phyloP scores from a whole-genome alignment of 2,888 invertebrate genomes.

The Pseudococcus longispinus region DNA sequence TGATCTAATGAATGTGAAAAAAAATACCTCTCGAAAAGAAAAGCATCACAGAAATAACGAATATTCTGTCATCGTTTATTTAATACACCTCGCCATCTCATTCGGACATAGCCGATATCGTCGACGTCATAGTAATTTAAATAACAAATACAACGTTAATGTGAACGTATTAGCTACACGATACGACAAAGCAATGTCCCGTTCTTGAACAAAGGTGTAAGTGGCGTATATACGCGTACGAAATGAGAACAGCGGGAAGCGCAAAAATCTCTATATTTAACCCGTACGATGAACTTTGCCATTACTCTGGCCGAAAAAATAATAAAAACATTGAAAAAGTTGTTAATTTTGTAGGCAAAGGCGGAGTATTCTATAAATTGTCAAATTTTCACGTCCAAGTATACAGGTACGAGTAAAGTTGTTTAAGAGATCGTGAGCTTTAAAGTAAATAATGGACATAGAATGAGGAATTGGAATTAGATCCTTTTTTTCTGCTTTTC shows the following conservation, averaged over 20 bases:
- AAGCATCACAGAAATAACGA: conserved; percentile 36
- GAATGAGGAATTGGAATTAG: no score
- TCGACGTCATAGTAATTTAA: conserved; percentile 53
- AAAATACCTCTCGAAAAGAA: conserved; percentile 14
- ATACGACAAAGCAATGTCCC: conserved; percentile 34
- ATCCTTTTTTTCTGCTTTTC: no score
- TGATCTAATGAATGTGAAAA: conserved; percentile 52
- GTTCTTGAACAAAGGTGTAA: conserved; percentile 35
- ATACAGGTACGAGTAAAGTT: no score
- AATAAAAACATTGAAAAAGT: neutral
- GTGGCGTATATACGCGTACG: conserved; percentile 22
- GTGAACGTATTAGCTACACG: conserved; percentile 51
- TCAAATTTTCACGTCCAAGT: no score
- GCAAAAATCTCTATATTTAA: conserved; percentile 38
- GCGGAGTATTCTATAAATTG: no score
- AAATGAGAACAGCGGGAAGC: conserved; percentile 35
- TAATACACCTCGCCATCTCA: conserved; percentile 33
- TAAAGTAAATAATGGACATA: no score
- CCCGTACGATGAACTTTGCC: conserved; percentile 29
- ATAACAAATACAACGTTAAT: conserved; percentile 51
- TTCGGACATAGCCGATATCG: conserved; percentile 50
- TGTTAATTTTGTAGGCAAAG: neutral
- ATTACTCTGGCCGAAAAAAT: neutral
- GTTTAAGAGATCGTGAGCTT: no score
- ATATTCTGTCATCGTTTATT: conserved; percentile 48